Evolutionary conservation across 2,888 invertebrate genomes (phyloP).

Genomic region (Camptogramma bilineatum): DNA sequence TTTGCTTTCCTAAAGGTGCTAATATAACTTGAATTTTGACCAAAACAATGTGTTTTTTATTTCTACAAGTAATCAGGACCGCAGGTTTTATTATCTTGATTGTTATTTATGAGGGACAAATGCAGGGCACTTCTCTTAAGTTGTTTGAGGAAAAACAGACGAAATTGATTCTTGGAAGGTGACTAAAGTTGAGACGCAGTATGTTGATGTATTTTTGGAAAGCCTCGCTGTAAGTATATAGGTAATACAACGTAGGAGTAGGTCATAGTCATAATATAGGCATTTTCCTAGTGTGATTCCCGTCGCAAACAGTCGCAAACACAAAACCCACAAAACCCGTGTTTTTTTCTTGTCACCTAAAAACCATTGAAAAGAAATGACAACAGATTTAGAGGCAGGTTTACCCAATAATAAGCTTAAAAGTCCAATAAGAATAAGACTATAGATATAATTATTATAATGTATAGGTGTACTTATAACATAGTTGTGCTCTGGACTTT

Average conservation of each 20-base stretch:
- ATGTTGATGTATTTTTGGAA: constrained; percentile 11
- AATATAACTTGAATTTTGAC: constrained; percentile 26
- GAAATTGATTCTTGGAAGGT: constrained; percentile 24
- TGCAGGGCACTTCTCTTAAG: constrained; percentile 35
- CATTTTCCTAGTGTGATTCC: too few relatives aligned
- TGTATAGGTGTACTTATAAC: not conserved
- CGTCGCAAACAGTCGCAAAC: too few relatives aligned
- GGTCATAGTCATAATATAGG: too few relatives aligned
- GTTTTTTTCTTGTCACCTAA: too few relatives aligned
- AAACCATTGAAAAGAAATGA: too few relatives aligned
- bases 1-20: constrained; percentile 29
- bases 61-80: constrained; percentile 20
- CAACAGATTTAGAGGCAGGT: too few relatives aligned
- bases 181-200: constrained; percentile 16
- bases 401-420: too few relatives aligned
- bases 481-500: not conserved
- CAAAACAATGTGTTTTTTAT: constrained; percentile 36
- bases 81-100: constrained; percentile 28
- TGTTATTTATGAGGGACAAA: constrained; percentile 28
- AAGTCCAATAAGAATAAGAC: too few relatives aligned
- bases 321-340: too few relatives aligned
- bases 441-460: too few relatives aligned
- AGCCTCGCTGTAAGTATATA: not conserved
- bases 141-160: constrained; percentile 37
- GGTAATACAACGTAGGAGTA: too few relatives aligned